These are phyloP conservation scores for Rhopalosiphum nymphaeae DNA, from an alignment of 2,888 invertebrate species.

Conservation along the genomic window DNA sequence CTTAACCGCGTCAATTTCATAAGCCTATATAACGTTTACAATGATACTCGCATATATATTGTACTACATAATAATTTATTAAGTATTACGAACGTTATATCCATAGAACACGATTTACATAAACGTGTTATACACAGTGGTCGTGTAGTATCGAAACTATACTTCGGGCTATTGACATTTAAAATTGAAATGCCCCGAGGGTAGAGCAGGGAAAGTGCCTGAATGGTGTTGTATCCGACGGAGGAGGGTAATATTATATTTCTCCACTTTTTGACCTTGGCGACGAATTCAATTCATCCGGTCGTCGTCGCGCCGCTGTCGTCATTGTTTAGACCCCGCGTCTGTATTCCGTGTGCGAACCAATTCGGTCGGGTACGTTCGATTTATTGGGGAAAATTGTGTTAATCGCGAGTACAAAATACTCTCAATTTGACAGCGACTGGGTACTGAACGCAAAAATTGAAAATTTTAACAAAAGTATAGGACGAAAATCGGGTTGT, in stretches of 20 bases:
- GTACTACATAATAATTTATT: background rate
- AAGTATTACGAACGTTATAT: background rate
- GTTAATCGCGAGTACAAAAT: background rate
- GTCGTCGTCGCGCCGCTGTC: background rate
- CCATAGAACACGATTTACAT: background rate
- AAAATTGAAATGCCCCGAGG: conserved; percentile 3
- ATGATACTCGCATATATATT: background rate
- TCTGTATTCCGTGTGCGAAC: background rate
- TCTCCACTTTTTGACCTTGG: conserved; percentile 56
- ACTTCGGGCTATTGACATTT: background rate
- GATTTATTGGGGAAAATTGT: background rate
- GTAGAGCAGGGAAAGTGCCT: conserved; percentile 32
- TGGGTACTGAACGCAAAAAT: background rate
- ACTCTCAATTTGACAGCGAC: background rate
- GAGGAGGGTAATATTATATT: conserved; percentile 40
- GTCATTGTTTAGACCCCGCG: background rate
- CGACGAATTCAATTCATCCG: conserved; percentile 52
- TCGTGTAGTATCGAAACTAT: background rate
- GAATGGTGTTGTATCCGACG: background rate
- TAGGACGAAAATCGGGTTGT: background rate
- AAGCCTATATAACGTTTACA: background rate
- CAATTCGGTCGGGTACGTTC: background rate
- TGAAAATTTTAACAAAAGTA: background rate
- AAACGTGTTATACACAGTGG: background rate
- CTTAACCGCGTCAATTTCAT: background rate